phyloP scores from a whole-genome alignment of 2,113 vertebrate genomes.

The Cochlearius cochlearius region DNA sequence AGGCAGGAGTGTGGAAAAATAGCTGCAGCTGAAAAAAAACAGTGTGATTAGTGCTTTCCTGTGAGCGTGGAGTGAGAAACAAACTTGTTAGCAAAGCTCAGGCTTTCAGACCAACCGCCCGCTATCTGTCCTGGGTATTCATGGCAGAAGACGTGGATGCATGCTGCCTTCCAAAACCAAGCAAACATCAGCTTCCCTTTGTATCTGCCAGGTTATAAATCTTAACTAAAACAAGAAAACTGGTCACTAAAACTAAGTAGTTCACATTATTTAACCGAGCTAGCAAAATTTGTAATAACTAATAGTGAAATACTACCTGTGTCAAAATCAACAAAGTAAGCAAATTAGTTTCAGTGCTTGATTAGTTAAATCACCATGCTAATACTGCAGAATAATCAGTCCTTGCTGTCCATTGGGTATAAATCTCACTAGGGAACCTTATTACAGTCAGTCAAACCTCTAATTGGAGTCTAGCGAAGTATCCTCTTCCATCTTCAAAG shows the following conservation, averaged over 20 bases:
- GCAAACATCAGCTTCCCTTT: not conserved
- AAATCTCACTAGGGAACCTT: not conserved
- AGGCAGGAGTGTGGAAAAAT: not conserved
- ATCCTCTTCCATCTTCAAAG: not conserved
- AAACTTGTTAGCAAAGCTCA: constrained; percentile 1
- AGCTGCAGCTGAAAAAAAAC: not conserved
- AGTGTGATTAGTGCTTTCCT: not conserved
- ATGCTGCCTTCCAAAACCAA: not conserved
- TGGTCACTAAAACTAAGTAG: not conserved
- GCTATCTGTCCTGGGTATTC: not conserved
- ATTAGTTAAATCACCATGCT: not conserved
- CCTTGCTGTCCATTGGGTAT: not conserved
- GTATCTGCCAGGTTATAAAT: not conserved
- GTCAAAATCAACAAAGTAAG: constrained; percentile 1
- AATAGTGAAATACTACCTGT: not conserved
- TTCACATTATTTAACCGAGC: not conserved
- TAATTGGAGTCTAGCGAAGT: not conserved
- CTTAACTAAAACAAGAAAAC: not conserved
- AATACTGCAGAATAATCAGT: not conserved
- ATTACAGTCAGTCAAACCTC: not conserved
- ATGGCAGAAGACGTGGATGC: not conserved
- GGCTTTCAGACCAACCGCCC: not conserved
- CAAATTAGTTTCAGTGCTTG: not conserved
- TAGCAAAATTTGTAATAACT: not conserved
- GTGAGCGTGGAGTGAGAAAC: not conserved